These are phyloP conservation scores for Brachionus angularis DNA, from an alignment of 1,140 invertebrate genomes.

Conservation along the genomic window DNA sequence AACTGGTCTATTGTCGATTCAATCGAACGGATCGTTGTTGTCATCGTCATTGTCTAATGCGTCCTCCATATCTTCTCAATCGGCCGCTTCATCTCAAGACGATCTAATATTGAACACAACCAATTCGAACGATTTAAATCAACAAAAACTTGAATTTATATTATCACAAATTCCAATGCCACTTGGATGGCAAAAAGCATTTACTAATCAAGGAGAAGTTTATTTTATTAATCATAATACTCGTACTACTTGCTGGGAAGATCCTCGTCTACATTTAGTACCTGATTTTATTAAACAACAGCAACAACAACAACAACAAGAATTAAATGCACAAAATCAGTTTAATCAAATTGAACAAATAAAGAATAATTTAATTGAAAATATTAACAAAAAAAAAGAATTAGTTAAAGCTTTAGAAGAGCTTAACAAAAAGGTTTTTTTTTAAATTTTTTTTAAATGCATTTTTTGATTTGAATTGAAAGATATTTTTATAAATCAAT, in stretches of 20 bases:
- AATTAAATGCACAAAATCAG: background rate
- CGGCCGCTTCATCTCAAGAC: background rate
- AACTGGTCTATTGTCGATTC: background rate
- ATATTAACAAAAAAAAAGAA: slow-evolving; percentile 39
- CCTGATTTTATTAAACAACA: slow-evolving; percentile 1
- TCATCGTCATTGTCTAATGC: background rate
- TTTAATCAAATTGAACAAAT: slow-evolving; percentile 26
- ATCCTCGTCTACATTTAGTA: slow-evolving; percentile 66
- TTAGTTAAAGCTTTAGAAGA: slow-evolving; percentile 32
- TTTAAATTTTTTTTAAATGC: background rate
- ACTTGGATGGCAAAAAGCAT: slow-evolving; percentile 52
- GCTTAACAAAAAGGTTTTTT: slow-evolving; percentile 34
- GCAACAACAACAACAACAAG: slow-evolving; percentile 18
- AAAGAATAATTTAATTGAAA: slow-evolving; percentile 21
- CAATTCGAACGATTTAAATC: slow-evolving; percentile 28
- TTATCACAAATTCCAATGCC: slow-evolving; percentile 37
- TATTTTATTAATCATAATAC: slow-evolving; percentile 99
- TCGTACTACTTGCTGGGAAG: slow-evolving; percentile 97
- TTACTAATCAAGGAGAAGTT: slow-evolving; percentile 73
- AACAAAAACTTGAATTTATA: slow-evolving; percentile 30
- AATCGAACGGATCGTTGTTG: slow-evolving; percentile 16
- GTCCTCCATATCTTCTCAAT: slow-evolving; percentile 1
- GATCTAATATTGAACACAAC: slow-evolving; percentile 8
- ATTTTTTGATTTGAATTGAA: background rate
- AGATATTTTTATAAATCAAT: background rate